phyloP scores from a whole-genome alignment of 1,140 invertebrate species.

The Amphibalanus amphitrite region DNA sequence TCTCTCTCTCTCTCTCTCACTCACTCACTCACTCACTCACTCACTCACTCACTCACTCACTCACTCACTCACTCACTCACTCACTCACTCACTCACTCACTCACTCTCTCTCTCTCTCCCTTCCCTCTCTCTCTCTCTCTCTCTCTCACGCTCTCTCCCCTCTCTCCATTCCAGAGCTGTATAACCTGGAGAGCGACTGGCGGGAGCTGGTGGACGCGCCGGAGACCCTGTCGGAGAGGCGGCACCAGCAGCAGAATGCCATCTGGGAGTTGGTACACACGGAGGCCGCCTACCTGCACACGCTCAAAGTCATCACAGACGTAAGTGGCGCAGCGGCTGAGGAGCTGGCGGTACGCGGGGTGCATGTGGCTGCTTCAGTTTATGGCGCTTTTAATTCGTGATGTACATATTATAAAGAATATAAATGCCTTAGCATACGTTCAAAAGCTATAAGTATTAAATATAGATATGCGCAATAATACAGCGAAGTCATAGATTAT shows the following conservation, averaged over 20 bases:
- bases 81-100: conserved; percentile 8
- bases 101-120: conserved; percentile 1
- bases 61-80: conserved; percentile 6
- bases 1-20: conserved; percentile 5
- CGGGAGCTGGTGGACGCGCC: conserved; percentile 39
- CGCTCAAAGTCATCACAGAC: conserved; percentile 65
- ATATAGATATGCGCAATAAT: no score
- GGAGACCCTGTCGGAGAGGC: conserved; percentile 41
- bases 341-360: no score
- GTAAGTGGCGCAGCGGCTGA: conserved; percentile 35
- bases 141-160: conserved; percentile 4
- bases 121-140: neutral
- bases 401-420: no score
- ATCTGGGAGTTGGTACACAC: conserved; percentile 80
- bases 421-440: no score
- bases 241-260: conserved; percentile 71
- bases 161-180: neutral
- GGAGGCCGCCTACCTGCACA: conserved; percentile 69
- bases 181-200: conserved; percentile 45
- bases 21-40: conserved; percentile 6
- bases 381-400: no score
- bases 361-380: no score
- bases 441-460: no score
- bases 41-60: conserved; percentile 3
- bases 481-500: no score